A percentile compares a stretch with the other conserved stretches of the same genome.
These are phyloP conservation scores for Pelusios castaneus DNA, from an alignment of 2,113 vertebrate species.

Conservation along the genomic window DNA sequence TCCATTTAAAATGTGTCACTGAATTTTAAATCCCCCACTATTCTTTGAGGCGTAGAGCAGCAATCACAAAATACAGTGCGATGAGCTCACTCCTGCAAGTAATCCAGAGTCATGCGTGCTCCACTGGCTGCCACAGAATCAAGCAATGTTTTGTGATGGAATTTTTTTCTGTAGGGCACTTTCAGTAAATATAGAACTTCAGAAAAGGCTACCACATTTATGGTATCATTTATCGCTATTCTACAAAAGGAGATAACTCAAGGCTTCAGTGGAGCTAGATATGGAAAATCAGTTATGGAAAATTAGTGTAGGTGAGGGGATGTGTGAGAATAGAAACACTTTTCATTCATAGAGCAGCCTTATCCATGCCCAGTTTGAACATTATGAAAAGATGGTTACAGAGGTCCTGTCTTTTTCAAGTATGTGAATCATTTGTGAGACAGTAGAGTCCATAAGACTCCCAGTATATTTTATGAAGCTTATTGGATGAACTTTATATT, in stretches of 20 bases:
- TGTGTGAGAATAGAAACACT: no score
- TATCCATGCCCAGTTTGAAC: background rate
- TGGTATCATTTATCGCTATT: no score
- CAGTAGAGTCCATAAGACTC: background rate
- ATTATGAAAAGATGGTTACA: background rate
- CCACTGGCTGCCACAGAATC: background rate
- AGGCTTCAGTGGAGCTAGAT: no score
- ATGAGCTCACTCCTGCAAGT: background rate
- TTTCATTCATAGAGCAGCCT: background rate
- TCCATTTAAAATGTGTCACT: background rate
- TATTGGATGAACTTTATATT: no score
- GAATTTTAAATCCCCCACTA: fast-evolving
- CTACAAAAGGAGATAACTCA: background rate
- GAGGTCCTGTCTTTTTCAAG: background rate
- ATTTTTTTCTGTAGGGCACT: background rate
- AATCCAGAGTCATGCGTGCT: background rate
- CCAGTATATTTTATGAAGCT: background rate
- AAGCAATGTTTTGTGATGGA: background rate
- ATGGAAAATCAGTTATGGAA: background rate
- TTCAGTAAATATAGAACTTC: background rate
- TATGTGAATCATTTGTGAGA: background rate
- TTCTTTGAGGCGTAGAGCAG: background rate
- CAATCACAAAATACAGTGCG: background rate
- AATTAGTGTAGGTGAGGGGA: background rate
- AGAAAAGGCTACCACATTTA: no score